Percentiles rank a stretch among this genome's conserved stretches.
These are phyloP conservation scores for Xestia xanthographa DNA, from an alignment of 2,888 invertebrate genomes.

Conservation along the genomic window DNA sequence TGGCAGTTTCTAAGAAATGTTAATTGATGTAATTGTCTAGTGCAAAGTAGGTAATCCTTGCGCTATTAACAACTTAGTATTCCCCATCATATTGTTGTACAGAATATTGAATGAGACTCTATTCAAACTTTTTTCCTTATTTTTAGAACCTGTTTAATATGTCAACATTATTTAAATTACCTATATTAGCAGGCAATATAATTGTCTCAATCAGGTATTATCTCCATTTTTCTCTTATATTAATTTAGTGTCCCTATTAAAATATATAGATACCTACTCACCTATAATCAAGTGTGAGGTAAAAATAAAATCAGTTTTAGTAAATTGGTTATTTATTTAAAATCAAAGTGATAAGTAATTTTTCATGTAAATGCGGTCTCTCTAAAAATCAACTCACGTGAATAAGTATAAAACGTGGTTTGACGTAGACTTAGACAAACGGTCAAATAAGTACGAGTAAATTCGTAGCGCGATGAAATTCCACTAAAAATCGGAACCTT, in stretches of 20 bases:
- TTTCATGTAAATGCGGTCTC: conserved; percentile 58
- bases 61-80: conserved; percentile 33
- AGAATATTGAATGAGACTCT: conserved; percentile 19
- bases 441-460: conserved; percentile 7
- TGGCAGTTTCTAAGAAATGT: conserved; percentile 66
- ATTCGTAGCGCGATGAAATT: conserved; percentile 2
- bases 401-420: conserved; percentile 22
- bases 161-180: conserved; percentile 20
- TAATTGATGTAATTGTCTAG: conserved; percentile 71
- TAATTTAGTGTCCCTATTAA: conserved; percentile 20
- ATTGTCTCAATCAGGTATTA: conserved; percentile 12
- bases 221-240: conserved; percentile 19
- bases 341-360: conserved; percentile 47
- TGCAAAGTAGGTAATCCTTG: conserved; percentile 64
- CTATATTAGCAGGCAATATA: conserved; percentile 11
- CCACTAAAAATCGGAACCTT: background rate
- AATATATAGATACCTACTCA: conserved; percentile 35
- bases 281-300: conserved; percentile 19
- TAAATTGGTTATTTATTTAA: conserved; percentile 61
- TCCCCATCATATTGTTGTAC: conserved; percentile 3
- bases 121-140: conserved; percentile 14
- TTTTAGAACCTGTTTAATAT: conserved; percentile 21
- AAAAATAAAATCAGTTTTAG: conserved; percentile 47
- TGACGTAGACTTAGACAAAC: conserved; percentile 4
- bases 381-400: conserved; percentile 54